These are phyloP conservation scores for Malurus splendens DNA, from an alignment of 2,797 vertebrate genomes.

Conservation along the genomic window DNA sequence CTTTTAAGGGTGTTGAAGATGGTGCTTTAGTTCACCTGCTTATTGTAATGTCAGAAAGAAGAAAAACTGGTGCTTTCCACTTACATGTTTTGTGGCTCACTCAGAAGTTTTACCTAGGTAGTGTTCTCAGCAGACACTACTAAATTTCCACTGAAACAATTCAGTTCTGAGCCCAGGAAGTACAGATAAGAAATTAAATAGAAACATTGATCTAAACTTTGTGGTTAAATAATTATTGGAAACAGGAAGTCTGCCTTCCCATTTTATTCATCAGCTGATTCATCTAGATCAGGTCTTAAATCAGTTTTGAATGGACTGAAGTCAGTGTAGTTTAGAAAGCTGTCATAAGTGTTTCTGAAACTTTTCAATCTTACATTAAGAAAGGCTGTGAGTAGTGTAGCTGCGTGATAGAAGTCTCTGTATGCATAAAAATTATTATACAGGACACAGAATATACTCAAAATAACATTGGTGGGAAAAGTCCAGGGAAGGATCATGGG, in stretches of 20 bases:
- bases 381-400: not conserved
- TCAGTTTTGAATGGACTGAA: not conserved
- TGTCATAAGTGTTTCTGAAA: not conserved
- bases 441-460: not conserved
- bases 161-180: not conserved
- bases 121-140: not conserved
- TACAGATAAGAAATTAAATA: not conserved
- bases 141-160: constrained; percentile 12
- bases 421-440: not conserved
- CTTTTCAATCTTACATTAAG: not conserved
- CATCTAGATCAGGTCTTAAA: not conserved
- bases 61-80: not conserved
- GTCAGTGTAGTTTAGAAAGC: not conserved
- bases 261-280: not conserved
- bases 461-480: not conserved
- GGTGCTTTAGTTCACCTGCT: not conserved
- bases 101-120: not conserved
- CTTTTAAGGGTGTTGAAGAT: not conserved
- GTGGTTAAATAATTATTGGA: not conserved
- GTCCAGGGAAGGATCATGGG: not conserved
- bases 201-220: not conserved
- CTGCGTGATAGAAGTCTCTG: not conserved
- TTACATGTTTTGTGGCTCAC: not conserved
- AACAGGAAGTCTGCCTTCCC: not conserved
- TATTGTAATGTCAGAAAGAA: not conserved